Percentiles rank a stretch among this genome's conserved stretches.
Conservation (phyloP, 2,113 vertebrate genomes). For the Zosterops pallidus region DNA sequence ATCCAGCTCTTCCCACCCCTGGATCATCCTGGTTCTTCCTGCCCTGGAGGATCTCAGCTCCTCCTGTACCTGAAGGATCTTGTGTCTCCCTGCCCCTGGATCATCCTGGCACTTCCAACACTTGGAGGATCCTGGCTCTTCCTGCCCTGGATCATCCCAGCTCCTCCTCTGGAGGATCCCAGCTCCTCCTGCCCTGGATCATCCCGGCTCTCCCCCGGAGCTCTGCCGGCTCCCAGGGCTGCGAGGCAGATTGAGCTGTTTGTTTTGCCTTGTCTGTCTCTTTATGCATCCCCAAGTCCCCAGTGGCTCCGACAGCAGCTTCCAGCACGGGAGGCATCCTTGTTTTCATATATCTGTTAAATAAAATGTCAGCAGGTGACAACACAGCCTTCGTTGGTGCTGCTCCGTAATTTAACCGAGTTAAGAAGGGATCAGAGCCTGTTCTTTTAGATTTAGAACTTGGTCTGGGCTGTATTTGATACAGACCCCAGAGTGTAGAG, state of each 20-base stretch:
- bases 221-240: background rate
- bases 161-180: background rate
- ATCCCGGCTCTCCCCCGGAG: background rate
- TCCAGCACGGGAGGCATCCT: conserved; percentile 34
- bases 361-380: conserved; percentile 64
- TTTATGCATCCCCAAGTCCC: conserved; percentile 56
- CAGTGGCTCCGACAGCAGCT: conserved; percentile 51
- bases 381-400: background rate
- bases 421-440: background rate
- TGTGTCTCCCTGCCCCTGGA: too few relatives aligned
- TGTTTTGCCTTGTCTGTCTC: conserved; percentile 65
- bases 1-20: too few relatives aligned
- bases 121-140: background rate
- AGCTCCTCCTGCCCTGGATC: rapidly evolving
- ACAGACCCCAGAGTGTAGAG: background rate
- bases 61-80: background rate
- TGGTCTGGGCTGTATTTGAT: background rate
- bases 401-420: background rate
- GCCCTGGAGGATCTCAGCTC: rapidly evolving
- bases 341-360: conserved; percentile 49
- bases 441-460: background rate
- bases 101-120: too few relatives aligned
- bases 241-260: conserved; percentile 50
- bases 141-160: background rate
- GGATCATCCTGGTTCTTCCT: background rate